A percentile compares a stretch with the other conserved stretches of the same genome.
Evolutionary conservation across 2,797 vertebrate genomes (phyloP).

Genomic region (Setipinna tenuifilis): DNA sequence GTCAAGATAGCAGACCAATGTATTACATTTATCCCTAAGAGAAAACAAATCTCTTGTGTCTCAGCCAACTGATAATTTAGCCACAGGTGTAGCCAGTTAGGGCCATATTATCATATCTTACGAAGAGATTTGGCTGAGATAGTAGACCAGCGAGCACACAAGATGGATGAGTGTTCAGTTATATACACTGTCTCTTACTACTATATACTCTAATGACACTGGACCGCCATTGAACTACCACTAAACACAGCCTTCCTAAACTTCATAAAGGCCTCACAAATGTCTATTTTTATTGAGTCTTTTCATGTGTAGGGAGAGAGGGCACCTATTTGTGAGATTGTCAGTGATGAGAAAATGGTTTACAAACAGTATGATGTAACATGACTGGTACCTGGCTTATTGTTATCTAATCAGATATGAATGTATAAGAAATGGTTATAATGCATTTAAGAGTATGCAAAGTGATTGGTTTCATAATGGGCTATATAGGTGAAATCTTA

Average conservation of each 20-base stretch:
- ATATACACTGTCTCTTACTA: too few species aligned
- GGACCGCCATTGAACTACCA: neutral
- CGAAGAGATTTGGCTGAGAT: neutral
- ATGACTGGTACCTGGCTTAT: too few species aligned
- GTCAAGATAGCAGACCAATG: conserved; percentile 39
- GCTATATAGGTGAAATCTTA: conserved; percentile 58
- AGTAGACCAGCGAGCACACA: neutral
- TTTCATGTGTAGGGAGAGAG: neutral
- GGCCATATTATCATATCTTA: conserved; percentile 11
- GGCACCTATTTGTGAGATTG: conserved; percentile 15
- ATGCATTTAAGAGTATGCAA: conserved; percentile 58
- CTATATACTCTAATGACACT: neutral
- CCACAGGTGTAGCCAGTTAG: neutral
- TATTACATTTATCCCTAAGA: conserved; percentile 15
- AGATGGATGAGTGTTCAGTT: neutral
- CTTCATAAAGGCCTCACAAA: too few species aligned
- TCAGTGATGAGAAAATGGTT: conserved; percentile 32
- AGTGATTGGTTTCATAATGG: conserved; percentile 26
- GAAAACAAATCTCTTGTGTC: neutral
- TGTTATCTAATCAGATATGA: conserved; percentile 83
- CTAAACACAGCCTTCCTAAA: too few species aligned
- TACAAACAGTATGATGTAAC: too few species aligned
- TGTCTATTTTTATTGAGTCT: neutral
- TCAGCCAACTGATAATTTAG: conserved; percentile 27
- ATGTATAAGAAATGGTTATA: conserved; percentile 48